Base-by-base conservation (phyloP, 1,140 invertebrate species). In the Zaprionus ghesquierei region DNA sequence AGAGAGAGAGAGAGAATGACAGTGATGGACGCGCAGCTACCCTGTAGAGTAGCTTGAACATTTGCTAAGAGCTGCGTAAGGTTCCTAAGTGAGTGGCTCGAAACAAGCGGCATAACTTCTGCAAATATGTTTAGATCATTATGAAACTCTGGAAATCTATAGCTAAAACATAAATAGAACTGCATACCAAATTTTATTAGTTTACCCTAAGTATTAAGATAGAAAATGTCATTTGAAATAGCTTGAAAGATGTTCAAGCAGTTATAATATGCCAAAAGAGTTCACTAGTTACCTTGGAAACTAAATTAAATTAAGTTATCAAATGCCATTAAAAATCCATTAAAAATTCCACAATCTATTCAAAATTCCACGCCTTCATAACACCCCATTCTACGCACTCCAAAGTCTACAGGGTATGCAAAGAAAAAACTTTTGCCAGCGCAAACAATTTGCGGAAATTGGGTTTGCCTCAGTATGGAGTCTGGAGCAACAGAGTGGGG, bases 371-470 rank as follows among this genome's bases (percentile, higher is more conserved):
- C 13, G 0, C 9, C 9, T 3, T 35, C 5, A 35, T 8, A 38
- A 13, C 8, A 33, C 22, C 35, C 23, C 13, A 13, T 27, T 22
- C 49, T 15, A 54, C 25, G 20, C 27, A 3, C n/a, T 31, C 15
- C n/a, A 1, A 33, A 5, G 6, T 6, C 8, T 31, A 27, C 8
- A 59, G 63, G 35, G 69, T 71, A 71, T 41, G 25, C 25, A 22
- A n/a, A 46, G 53, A 68, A 78, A 62, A 35, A 61, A 54, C 62
- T 72, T 68, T 72, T 23, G 49, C 3, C 15, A 60, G 35, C 29
- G 63, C 69, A 72, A 89, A 89, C 80, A 82, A 79, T 80, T 79
- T 89, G 77, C 84, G 85, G 84, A 89, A 89, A 89, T 89, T 89
- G 69, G 69, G 80, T 89, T 89, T 89, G 77, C 46, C 70, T 73